Percentiles rank a stretch among this genome's conserved stretches.
These are phyloP conservation scores for Takifugu ocellatus DNA, from an alignment of 2,797 vertebrate genomes.

Conservation along the genomic window DNA sequence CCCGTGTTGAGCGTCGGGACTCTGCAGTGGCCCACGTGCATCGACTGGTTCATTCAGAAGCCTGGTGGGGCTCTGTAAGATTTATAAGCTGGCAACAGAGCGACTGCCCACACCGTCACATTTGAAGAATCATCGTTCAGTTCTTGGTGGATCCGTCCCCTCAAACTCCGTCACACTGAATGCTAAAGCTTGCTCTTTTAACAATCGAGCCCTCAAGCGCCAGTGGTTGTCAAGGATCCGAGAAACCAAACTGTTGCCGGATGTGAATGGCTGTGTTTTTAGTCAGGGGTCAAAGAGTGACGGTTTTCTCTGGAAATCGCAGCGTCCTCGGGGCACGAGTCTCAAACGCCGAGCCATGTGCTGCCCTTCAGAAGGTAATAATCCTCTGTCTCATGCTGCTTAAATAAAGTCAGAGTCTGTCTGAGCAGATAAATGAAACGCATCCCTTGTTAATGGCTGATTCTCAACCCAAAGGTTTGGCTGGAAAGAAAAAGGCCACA, in stretches of 20 bases:
- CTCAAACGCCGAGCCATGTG: constrained; percentile 60
- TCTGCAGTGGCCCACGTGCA: no score
- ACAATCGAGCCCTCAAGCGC: constrained; percentile 30
- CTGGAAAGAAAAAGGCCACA: constrained; percentile 64
- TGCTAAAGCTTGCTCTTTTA: constrained; percentile 16
- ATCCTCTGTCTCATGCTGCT: constrained; percentile 60
- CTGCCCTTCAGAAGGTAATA: constrained; percentile 68
- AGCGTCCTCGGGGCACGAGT: constrained; percentile 57
- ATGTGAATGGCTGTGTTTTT: constrained; percentile 64
- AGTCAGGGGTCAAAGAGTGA: constrained; percentile 57
- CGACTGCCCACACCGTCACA: no score
- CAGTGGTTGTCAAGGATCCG: constrained; percentile 31
- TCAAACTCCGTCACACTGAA: constrained; percentile 3
- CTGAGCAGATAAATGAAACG: constrained; percentile 60
- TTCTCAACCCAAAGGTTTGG: constrained; percentile 66
- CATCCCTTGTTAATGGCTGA: constrained; percentile 57
- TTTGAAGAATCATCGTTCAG: not conserved
- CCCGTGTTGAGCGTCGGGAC: no score
- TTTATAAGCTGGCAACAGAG: no score
- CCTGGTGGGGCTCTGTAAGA: no score
- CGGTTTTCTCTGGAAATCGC: constrained; percentile 54
- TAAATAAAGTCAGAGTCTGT: constrained; percentile 57
- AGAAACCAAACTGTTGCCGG: constrained; percentile 22
- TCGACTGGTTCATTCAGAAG: no score
- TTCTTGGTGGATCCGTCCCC: not conserved